Percentiles rank a stretch among this genome's conserved stretches.
phyloP scores from a whole-genome alignment of 2,888 invertebrate species.

The Lasius platythorax region DNA sequence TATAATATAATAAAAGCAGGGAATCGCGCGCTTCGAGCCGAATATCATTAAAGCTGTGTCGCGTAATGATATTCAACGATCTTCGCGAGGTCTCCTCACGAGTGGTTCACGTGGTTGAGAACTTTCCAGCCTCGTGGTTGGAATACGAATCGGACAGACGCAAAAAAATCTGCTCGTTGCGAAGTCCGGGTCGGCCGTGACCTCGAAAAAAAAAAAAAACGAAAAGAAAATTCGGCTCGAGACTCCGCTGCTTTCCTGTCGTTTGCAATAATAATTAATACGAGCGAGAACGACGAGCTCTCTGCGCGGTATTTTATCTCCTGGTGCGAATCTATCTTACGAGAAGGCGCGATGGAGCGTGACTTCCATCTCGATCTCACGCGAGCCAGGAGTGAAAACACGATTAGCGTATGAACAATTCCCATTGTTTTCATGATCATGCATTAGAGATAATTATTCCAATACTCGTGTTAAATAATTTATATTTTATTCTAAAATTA shows the following conservation, averaged over 20 bases:
- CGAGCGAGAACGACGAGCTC: conserved; percentile 34
- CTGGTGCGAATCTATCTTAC: conserved; percentile 12
- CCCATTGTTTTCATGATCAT: conserved; percentile 13
- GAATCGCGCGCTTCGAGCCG: not conserved
- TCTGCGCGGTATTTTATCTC: conserved; percentile 14
- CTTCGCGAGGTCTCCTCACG: not conserved
- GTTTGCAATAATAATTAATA: conserved; percentile 39
- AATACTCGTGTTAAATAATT: not conserved
- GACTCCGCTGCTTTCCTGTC: conserved; percentile 4
- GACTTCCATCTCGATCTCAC: conserved; percentile 45
- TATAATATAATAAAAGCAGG: conserved; percentile 25
- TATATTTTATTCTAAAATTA: not conserved
- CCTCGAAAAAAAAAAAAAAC: conserved; percentile 35
- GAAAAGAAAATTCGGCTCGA: not conserved
- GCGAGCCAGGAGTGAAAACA: conserved; percentile 36
- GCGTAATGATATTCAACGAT: conserved; percentile 47
- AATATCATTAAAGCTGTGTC: conserved; percentile 41
- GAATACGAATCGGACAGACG: conserved; percentile 17
- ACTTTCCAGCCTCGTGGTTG: conserved; percentile 42
- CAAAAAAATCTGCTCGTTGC: conserved; percentile 23
- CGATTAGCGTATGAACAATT: conserved; percentile 38
- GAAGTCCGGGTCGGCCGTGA: conserved; percentile 35
- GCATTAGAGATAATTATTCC: not conserved
- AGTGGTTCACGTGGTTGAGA: conserved; percentile 40
- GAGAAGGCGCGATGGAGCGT: conserved; percentile 35